Base-by-base conservation (phyloP, 1,140 invertebrate species). In the Camponotus pennsylvanicus region DNA sequence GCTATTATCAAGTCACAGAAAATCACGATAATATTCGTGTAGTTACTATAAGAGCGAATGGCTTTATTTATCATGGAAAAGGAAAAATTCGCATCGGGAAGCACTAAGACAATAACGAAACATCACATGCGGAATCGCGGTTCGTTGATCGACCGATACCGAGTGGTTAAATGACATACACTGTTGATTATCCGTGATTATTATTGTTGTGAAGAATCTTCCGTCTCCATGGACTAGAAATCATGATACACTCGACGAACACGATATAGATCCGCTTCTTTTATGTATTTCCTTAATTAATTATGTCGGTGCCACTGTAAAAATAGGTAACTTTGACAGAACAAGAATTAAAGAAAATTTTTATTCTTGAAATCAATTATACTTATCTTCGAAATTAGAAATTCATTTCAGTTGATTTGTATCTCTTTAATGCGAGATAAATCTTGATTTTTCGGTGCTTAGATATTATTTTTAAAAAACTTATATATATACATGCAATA, bases 151-250 rank as follows among this genome's bases (percentile, higher is more conserved):
- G 75, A 80, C 59, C 45, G 37, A 59, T 79, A 9, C 27, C 45
- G 15, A 77, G 80, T 80, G 86, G 88, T 90, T 90, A 90, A 85
- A 49, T 59, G 76, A 85, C 64, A 85, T 45, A 15, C 40, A 42
- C 57, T 15, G 15, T 27, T 59, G 77, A 82, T 89, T 89, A 86
- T 57, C 83, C 32, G 21, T 63, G 71, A 89, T 89, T 86, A 88
- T 86, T 18, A 69, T 64, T 77, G 59, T 86, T 37, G 49, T 55
- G 32, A 32, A 70, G 42, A 11, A 86, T 80, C 37, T 79, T 67
- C 79, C 66, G 37, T 71, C 45, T 82, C 0, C 37, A 27, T 59
- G 55, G 15, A 82, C 67, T 82, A 71, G 67, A 82, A 82, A 71
- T 45, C 55, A 5, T 45, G 78, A 82, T 57, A 71, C 67, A 59